phyloP scores from a whole-genome alignment of 2,888 invertebrate genomes.

The Laothoe populi region DNA sequence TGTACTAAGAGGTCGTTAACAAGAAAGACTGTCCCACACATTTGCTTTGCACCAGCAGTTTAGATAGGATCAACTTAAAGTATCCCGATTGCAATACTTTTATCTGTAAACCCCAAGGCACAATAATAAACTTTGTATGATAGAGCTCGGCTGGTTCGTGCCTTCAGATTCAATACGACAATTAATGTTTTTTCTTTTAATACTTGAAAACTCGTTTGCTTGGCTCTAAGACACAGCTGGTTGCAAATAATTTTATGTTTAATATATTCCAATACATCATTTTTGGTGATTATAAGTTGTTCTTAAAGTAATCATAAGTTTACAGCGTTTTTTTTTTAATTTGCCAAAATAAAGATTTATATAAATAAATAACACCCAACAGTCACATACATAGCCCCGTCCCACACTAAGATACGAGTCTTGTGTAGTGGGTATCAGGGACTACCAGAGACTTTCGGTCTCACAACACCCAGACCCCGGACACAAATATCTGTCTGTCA shows the following conservation, averaged over 20 bases:
- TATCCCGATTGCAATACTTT: conserved; percentile 57
- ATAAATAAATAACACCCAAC: too few species aligned
- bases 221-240: background rate
- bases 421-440: too few species aligned
- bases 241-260: conserved; percentile 1
- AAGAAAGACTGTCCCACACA: conserved; percentile 69
- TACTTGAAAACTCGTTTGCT: background rate
- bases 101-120: conserved; percentile 30
- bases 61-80: conserved; percentile 65
- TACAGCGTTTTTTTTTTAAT: too few species aligned
- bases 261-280: too few species aligned
- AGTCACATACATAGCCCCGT: too few species aligned
- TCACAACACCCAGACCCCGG: too few species aligned
- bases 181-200: conserved; percentile 4
- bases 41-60: conserved; percentile 62
- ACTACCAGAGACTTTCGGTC: too few species aligned
- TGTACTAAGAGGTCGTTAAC: conserved; percentile 61
- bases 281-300: too few species aligned
- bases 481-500: too few species aligned
- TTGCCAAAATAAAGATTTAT: too few species aligned
- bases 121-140: conserved; percentile 28
- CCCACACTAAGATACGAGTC: too few species aligned
- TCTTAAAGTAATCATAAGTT: too few species aligned
- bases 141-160: conserved; percentile 7
- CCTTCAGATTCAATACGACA: background rate